A percentile compares a stretch with the other conserved stretches of the same genome.
phyloP scores from a whole-genome alignment of 1,140 invertebrate species.

The Drosophila aff. region DNA sequence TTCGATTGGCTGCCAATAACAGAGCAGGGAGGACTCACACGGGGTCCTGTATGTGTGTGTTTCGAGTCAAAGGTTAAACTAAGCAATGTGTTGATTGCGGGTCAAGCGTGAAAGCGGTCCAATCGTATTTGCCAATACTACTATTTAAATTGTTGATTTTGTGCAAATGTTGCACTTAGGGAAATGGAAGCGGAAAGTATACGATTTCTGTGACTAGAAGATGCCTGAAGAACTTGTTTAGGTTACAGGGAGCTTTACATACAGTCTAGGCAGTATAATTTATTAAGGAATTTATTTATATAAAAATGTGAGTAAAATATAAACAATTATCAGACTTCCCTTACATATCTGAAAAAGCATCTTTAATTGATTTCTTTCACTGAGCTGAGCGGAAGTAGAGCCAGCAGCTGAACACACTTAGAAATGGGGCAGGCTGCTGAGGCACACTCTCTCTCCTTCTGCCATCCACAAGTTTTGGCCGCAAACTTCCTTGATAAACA shows the following conservation, averaged over 20 bases:
- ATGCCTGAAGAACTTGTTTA: not conserved
- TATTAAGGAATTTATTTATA: no score
- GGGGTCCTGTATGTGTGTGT: conserved; percentile 1
- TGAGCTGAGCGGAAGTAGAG: not conserved
- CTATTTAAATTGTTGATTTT: conserved; percentile 70
- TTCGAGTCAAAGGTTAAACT: conserved; percentile 50
- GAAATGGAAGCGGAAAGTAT: not conserved
- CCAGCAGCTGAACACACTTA: not conserved
- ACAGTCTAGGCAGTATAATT: not conserved
- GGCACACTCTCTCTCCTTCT: not conserved
- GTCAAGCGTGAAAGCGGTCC: conserved; percentile 66
- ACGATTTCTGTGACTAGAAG: not conserved
- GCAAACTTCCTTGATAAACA: conserved; percentile 28
- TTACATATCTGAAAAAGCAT: not conserved
- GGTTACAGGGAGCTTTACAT: not conserved
- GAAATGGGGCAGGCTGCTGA: not conserved
- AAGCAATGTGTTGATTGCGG: conserved; percentile 57
- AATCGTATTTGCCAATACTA: conserved; percentile 42
- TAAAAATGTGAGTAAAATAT: not conserved
- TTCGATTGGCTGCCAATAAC: conserved; percentile 73
- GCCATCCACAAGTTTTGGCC: conserved; percentile 3
- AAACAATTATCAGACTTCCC: not conserved
- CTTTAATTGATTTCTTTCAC: not conserved
- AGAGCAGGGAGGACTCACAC: conserved; percentile 32
- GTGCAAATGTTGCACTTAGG: conserved; percentile 34